A percentile compares a stretch with the other conserved stretches of the same genome.
phyloP scores from a whole-genome alignment of 1,140 invertebrate genomes.

The Centruroides vittatus region DNA sequence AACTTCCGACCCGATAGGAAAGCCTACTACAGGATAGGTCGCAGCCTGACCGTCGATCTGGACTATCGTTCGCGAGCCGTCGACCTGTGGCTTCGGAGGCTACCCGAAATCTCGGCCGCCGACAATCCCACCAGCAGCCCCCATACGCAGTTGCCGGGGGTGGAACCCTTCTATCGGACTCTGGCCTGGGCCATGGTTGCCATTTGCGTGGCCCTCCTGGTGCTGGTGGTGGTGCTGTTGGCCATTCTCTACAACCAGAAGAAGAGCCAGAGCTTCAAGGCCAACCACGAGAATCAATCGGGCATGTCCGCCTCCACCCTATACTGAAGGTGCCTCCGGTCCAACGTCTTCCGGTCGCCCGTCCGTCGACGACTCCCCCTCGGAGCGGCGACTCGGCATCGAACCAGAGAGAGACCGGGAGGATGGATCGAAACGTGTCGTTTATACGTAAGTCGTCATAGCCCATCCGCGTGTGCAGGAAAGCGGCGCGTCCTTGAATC shows the following conservation, averaged over 20 bases:
- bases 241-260: conserved; percentile 20
- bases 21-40: conserved; percentile 15
- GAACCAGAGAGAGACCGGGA: no score
- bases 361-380: no score
- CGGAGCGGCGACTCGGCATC: no score
- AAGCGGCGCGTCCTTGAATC: no score
- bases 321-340: conserved; percentile 18
- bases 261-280: conserved; percentile 19
- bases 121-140: conserved; percentile 4
- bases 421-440: no score
- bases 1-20: conserved; percentile 6
- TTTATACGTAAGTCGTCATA: no score
- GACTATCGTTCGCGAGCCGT: conserved; percentile 8
- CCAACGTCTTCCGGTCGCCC: no score
- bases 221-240: conserved; percentile 18
- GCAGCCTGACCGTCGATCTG: background rate
- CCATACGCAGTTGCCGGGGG: background rate
- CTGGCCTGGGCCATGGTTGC: conserved; percentile 22
- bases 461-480: no score
- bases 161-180: conserved; percentile 16
- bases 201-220: conserved; percentile 15
- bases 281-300: conserved; percentile 10
- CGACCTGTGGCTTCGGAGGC: conserved; percentile 17
- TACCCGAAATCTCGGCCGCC: conserved; percentile 11
- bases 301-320: conserved; percentile 16